Percentiles rank a stretch among this genome's conserved stretches.
phyloP scores from a whole-genome alignment of 2,888 invertebrate species.

The Julus scandinavius region DNA sequence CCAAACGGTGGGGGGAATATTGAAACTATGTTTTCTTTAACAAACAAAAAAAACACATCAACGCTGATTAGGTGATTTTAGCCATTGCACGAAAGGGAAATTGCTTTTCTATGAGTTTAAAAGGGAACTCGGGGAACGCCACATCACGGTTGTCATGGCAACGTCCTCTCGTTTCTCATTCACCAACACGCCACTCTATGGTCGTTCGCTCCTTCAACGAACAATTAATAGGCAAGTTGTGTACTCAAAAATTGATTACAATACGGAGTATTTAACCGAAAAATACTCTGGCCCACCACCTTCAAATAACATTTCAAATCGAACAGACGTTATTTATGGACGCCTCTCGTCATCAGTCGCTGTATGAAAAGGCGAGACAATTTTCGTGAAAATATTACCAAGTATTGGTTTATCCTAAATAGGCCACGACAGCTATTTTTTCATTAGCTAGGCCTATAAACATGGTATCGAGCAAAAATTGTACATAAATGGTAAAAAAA shows the following conservation, averaged over 20 bases:
- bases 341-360: background rate
- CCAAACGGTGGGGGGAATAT: background rate
- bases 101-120: background rate
- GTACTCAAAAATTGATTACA: too few relatives aligned
- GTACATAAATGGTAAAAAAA: background rate
- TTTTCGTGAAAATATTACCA: background rate
- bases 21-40: background rate
- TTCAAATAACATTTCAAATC: too few relatives aligned
- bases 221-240: background rate
- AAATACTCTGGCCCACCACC: too few relatives aligned
- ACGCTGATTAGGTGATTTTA: background rate
- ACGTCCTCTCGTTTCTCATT: background rate
- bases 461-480: background rate
- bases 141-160: background rate
- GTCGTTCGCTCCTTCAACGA: background rate
- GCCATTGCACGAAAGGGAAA: background rate
- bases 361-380: too few relatives aligned
- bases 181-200: background rate
- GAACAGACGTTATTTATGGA: background rate
- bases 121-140: background rate
- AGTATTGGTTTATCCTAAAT: background rate
- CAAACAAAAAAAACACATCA: background rate
- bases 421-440: background rate
- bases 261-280: too few relatives aligned
- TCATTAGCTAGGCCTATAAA: background rate